Evolutionary conservation across 1,140 invertebrate species (phyloP), one percentile per base, ranked within the genome.

Genomic region (Xylocopa sonorina): DNA sequence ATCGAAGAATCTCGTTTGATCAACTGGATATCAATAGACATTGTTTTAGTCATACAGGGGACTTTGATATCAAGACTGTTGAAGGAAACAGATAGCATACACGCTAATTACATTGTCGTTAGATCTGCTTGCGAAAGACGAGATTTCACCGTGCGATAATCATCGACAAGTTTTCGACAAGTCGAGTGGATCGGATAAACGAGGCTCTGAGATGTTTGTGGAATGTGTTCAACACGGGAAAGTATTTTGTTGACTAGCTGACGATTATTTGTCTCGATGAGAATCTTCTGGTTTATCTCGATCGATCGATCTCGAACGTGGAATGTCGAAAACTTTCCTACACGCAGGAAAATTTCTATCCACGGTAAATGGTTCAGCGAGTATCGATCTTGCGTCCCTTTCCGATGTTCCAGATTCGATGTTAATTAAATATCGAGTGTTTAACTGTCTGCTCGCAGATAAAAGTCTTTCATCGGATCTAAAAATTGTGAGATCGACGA

Each of bases 71-170:
- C 21, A 38, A 9, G 12, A 7, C 12, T 5, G 2, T 24, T 0
- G 5, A 41, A 18, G 12, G 50, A 73, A 73, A 51, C 58, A 63
- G 18, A 73, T 51, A 50, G 41, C 27, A 10, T 34, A n/a, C 16
- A 14, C 14, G 55, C 41, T 38, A 63, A 73, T 73, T 73, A 73
- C 32, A 38, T 50, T 73, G 6, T 55, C 34, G 24, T 29, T 12
- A 1, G 38, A 21, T 18, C n/a, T 18, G 51, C 51, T 57, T 6
- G 16, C 41, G 34, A 27, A 21, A 4, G 24, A 38, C 5, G 5
- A 29, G 43, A 63, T 62, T 24, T 10, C 21, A 2, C 21, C 7
- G 27, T 24, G 3, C 21, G 60, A 63, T 41, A 64, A 27, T 0
- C 4, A 5, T 4, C 3, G 18, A 27, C 16, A 27, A 2, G 18